Percentiles rank a stretch among this genome's conserved stretches.
Evolutionary conservation across 2,113 vertebrate species (phyloP).

Genomic region (Xenopus tropicalis): DNA sequence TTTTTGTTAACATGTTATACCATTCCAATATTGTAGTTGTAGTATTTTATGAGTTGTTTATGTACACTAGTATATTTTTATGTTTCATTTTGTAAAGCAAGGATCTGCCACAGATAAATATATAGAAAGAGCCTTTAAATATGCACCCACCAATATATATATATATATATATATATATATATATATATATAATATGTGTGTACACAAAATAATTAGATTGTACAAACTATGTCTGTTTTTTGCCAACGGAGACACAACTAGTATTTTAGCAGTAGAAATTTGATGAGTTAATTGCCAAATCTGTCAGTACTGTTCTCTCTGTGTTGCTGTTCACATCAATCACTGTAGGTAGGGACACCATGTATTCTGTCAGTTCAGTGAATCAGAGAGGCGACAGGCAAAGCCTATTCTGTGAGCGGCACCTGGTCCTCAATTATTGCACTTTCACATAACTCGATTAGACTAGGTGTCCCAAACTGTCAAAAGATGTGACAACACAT

Average conservation of each 20-base stretch:
- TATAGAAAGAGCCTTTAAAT: too few relatives aligned
- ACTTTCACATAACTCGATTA: slow-evolving; percentile 11
- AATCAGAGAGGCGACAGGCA: slow-evolving; percentile 9
- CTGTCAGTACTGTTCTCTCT: slow-evolving; percentile 15
- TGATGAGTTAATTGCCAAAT: slow-evolving; percentile 35
- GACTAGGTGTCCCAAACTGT: slow-evolving; percentile 5
- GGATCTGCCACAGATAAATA: too few relatives aligned
- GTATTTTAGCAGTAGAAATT: slow-evolving; percentile 23
- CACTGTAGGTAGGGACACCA: slow-evolving; percentile 8
- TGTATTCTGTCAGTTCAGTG: slow-evolving; percentile 19
- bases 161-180: too few relatives aligned
- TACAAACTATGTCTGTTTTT: slow-evolving; percentile 2
- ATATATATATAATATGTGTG: not conserved
- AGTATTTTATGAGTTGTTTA: too few relatives aligned
- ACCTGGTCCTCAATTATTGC: slow-evolving; percentile 14
- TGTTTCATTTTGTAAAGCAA: too few relatives aligned
- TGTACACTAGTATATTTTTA: too few relatives aligned
- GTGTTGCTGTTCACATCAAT: slow-evolving; percentile 29
- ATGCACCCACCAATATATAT: too few relatives aligned
- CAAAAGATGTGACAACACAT: not conserved
- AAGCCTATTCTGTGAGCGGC: slow-evolving; percentile 3
- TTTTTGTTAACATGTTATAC: too few relatives aligned
- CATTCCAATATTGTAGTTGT: too few relatives aligned
- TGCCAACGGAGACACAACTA: slow-evolving; percentile 14
- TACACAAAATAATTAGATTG: slow-evolving; percentile 22